phyloP scores from a whole-genome alignment of 1,140 invertebrate genomes.

The Macrocentrus cingulum region DNA sequence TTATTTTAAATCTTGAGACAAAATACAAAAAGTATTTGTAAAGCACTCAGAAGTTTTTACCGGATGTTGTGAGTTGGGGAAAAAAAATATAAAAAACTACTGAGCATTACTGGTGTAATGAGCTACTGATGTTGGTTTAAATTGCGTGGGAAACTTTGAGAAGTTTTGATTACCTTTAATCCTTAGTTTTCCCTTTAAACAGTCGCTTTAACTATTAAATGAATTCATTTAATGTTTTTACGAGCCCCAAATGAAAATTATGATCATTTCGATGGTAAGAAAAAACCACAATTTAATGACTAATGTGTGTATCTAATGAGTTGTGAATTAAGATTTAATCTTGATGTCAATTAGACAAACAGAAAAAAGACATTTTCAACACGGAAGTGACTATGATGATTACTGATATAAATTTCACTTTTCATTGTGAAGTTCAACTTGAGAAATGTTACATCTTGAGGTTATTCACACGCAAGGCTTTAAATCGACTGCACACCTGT shows the following conservation, averaged over 20 bases:
- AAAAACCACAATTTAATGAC: too few species aligned
- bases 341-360: not conserved
- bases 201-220: too few species aligned
- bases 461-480: not conserved
- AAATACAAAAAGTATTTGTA: not conserved
- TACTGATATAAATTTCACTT: not conserved
- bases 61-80: too few species aligned
- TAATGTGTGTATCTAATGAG: too few species aligned
- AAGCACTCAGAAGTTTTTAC: too few species aligned
- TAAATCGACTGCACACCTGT: not conserved
- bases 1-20: too few species aligned
- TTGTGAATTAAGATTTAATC: too few species aligned
- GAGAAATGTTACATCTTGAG: constrained; percentile 1
- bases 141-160: not conserved
- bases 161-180: not conserved
- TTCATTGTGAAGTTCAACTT: not conserved
- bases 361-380: not conserved
- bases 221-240: too few species aligned
- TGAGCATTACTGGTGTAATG: too few species aligned
- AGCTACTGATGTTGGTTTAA: not conserved
- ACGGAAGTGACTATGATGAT: not conserved
- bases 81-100: too few species aligned
- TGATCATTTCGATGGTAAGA: too few species aligned
- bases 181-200: not conserved
- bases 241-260: too few species aligned